Percentiles rank a stretch among this genome's conserved stretches.
Evolutionary conservation across 2,113 vertebrate genomes (phyloP).

Genomic region (Alexandromys fortis): DNA sequence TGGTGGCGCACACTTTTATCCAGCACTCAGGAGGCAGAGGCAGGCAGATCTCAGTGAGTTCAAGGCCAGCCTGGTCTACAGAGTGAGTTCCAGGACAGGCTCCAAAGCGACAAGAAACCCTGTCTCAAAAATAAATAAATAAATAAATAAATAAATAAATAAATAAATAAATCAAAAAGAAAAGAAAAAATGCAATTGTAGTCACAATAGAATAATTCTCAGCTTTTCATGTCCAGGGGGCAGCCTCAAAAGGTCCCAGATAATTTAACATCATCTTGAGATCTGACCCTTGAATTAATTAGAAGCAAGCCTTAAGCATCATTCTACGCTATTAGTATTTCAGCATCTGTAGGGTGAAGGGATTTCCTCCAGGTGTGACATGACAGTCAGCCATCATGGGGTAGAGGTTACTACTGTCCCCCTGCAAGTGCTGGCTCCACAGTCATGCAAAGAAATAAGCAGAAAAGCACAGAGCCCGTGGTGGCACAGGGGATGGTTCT

Average conservation of each 20-base stretch:
- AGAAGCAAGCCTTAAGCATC: background rate
- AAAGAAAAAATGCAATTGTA: background rate
- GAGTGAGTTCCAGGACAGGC: no score
- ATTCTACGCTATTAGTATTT: background rate
- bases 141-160: no score
- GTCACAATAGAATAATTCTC: background rate
- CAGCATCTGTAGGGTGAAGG: background rate
- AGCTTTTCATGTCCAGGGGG: no score
- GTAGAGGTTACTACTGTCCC: no score
- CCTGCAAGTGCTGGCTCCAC: background rate
- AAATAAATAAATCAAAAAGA: no score
- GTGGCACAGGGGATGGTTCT: background rate
- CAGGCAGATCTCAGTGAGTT: no score
- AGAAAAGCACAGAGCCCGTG: background rate
- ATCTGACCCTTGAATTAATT: background rate
- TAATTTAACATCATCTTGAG: background rate
- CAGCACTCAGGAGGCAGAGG: no score
- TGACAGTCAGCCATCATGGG: background rate
- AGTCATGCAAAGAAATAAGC: background rate
- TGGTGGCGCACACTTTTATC: no score
- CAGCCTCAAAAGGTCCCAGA: background rate
- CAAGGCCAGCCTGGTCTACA: no score
- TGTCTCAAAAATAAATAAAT: no score
- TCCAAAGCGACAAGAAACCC: no score
- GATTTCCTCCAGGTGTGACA: background rate